Evolutionary conservation across 2,888 invertebrate genomes (phyloP).

Genomic region (Phoronis australis): DNA sequence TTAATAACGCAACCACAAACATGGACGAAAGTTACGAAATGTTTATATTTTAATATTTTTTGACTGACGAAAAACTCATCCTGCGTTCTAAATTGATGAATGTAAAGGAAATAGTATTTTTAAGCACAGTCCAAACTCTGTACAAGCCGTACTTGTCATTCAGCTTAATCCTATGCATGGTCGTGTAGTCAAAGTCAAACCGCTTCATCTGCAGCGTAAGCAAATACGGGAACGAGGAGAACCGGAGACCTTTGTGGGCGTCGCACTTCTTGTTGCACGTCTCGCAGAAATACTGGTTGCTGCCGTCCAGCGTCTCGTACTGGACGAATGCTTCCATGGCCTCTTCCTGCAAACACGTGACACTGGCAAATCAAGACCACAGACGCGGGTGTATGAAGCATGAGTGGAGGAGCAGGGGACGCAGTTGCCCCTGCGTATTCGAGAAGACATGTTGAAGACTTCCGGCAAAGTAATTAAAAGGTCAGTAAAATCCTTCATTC

Average conservation of each 20-base stretch:
- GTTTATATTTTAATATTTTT: too few species aligned
- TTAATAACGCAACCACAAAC: too few species aligned
- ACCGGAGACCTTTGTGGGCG: conserved; percentile 84
- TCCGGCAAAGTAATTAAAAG: too few species aligned
- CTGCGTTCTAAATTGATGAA: too few species aligned
- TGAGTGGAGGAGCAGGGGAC: not conserved
- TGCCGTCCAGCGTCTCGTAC: conserved; percentile 75
- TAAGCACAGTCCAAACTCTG: too few species aligned
- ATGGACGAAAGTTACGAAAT: too few species aligned
- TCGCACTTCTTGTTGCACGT: conserved; percentile 80
- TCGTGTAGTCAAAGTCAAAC: conserved; percentile 82
- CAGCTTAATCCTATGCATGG: conserved; percentile 77
- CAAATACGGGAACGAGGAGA: conserved; percentile 79
- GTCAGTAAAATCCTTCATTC: too few species aligned
- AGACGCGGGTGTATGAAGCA: too few species aligned
- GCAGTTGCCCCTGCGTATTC: not conserved
- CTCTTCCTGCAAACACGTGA: conserved; percentile 68
- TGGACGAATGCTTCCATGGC: conserved; percentile 77
- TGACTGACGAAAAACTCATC: too few species aligned
- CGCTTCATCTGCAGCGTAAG: conserved; percentile 80
- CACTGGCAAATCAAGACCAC: too few species aligned
- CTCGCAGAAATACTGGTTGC: conserved; percentile 83
- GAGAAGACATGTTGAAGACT: too few species aligned
- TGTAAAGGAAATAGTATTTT: too few species aligned
- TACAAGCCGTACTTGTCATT: conserved; percentile 60